Conservation (phyloP, 2,797 vertebrate genomes). For the Mionectes olivaceus region DNA sequence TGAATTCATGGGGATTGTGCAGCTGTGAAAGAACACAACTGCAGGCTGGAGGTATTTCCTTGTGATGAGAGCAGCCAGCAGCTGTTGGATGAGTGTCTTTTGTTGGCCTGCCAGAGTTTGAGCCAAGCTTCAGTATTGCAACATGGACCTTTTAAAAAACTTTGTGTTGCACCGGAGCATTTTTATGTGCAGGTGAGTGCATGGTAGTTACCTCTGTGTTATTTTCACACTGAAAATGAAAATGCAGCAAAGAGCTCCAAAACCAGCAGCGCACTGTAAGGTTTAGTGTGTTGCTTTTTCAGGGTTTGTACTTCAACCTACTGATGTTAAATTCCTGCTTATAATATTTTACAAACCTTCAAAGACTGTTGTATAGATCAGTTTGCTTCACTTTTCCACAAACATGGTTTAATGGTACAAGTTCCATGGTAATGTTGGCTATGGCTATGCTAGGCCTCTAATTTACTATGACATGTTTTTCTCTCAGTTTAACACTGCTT, state of each 20-base stretch:
- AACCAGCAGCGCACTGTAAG: background rate
- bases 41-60: background rate
- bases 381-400: background rate
- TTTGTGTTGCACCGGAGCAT: background rate
- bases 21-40: background rate
- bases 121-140: background rate
- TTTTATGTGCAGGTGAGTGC: background rate
- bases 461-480: background rate
- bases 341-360: background rate
- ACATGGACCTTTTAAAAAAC: background rate
- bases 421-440: background rate
- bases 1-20: background rate
- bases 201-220: background rate
- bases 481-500: background rate
- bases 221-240: background rate
- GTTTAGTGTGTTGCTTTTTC: background rate
- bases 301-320: background rate
- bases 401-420: background rate
- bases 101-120: background rate
- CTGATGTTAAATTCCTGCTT: background rate
- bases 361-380: background rate
- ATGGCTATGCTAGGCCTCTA: background rate
- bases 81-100: background rate
- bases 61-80: background rate
- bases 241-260: background rate